These are phyloP conservation scores for Speoplatyrhinus poulsoni DNA, from an alignment of 2,113 vertebrate genomes.

Conservation along the genomic window DNA sequence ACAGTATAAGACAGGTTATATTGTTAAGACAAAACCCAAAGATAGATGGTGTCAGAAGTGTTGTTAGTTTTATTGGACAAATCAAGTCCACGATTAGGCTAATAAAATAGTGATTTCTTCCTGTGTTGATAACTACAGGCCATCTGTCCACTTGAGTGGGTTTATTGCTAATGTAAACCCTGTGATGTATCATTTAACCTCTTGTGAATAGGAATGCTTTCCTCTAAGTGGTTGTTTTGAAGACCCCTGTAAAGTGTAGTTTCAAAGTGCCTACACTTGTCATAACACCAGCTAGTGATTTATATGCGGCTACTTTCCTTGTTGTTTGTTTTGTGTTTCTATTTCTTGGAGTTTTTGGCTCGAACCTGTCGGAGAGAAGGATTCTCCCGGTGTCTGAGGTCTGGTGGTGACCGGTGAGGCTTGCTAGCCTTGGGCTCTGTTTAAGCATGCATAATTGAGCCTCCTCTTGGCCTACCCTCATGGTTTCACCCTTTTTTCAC, in stretches of 20 bases:
- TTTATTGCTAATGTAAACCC: slow-evolving; percentile 65
- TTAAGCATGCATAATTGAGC: slow-evolving; percentile 79
- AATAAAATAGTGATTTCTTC: slow-evolving; percentile 18
- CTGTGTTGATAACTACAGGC: slow-evolving; percentile 21
- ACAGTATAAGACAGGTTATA: not conserved
- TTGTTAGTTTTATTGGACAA: slow-evolving; percentile 32
- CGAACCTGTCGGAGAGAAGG: not conserved
- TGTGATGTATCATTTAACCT: slow-evolving; percentile 57
- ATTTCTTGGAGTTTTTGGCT: not conserved
- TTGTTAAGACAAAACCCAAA: slow-evolving; percentile 23
- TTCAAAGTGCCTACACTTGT: slow-evolving; percentile 63
- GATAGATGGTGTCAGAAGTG: slow-evolving; percentile 28
- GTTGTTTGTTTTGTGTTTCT: slow-evolving; percentile 32
- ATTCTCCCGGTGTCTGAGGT: no score
- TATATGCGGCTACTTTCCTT: slow-evolving; percentile 39
- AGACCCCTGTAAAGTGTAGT: slow-evolving; percentile 57
- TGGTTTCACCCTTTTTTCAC: slow-evolving; percentile 85
- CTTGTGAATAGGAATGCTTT: slow-evolving; percentile 69
- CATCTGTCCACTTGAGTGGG: slow-evolving; percentile 45
- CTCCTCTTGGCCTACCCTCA: slow-evolving; percentile 79
- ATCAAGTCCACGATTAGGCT: slow-evolving; percentile 22
- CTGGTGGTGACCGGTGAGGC: slow-evolving; percentile 22
- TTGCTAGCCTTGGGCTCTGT: slow-evolving; percentile 75
- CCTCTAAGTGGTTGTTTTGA: slow-evolving; percentile 47
- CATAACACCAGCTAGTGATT: slow-evolving; percentile 67